Percentiles rank a stretch among this genome's conserved stretches.
Evolutionary conservation across 2,888 invertebrate genomes (phyloP).

Genomic region (Diloba caeruleocephala): DNA sequence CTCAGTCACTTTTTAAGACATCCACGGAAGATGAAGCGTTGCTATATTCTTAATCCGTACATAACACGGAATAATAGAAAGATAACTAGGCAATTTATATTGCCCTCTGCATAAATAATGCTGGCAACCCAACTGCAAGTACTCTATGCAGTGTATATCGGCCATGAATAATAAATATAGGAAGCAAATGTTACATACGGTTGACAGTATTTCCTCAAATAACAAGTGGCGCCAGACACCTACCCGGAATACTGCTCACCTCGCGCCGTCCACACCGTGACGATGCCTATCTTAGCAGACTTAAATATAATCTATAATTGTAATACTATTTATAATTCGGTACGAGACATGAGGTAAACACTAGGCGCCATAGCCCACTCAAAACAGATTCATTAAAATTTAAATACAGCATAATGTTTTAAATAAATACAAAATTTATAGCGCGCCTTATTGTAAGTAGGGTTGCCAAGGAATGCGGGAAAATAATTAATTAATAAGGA

Average conservation of each 20-base stretch:
- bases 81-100: too few species aligned
- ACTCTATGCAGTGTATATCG: too few species aligned
- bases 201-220: not conserved
- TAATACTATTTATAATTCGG: conserved; percentile 43
- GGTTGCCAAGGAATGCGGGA: conserved; percentile 19
- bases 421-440: conserved; percentile 51
- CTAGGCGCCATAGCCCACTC: conserved; percentile 49
- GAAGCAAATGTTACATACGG: too few species aligned
- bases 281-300: conserved; percentile 14
- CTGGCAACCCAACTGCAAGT: too few species aligned
- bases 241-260: conserved; percentile 43
- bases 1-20: too few species aligned
- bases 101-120: too few species aligned
- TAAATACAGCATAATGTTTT: conserved; percentile 42
- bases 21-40: too few species aligned
- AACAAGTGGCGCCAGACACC: conserved; percentile 31
- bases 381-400: conserved; percentile 40
- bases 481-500: conserved; percentile 30
- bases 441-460: conserved; percentile 27
- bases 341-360: conserved; percentile 26
- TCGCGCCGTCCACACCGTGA: conserved; percentile 18
- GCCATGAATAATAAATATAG: too few species aligned
- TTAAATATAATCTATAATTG: conserved; percentile 48
- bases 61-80: too few species aligned
- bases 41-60: too few species aligned